phyloP scores from a whole-genome alignment of 2,113 vertebrate species.

The Myxocyprinus asiaticus region DNA sequence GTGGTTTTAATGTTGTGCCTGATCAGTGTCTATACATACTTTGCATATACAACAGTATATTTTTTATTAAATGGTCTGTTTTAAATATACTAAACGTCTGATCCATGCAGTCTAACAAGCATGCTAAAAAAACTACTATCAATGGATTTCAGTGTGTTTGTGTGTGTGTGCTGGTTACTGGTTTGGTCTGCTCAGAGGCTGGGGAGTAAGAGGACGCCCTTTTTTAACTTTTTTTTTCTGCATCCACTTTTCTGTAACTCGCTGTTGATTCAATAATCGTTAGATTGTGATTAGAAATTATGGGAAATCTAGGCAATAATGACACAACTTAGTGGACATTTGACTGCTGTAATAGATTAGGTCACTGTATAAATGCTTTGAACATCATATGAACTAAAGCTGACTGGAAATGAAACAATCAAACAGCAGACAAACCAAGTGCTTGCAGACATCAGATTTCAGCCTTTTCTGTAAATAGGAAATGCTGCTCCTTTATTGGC shows the following conservation, averaged over 20 bases:
- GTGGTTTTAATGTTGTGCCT: too few relatives aligned
- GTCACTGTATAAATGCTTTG: not conserved
- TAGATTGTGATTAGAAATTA: not conserved
- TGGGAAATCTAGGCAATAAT: not conserved
- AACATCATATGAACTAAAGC: not conserved
- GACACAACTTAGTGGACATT: not conserved
- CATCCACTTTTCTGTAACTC: not conserved
- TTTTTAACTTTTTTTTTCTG: too few relatives aligned
- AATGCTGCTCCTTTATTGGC: slow-evolving; percentile 12
- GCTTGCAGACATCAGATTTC: not conserved
- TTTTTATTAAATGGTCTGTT: too few relatives aligned
- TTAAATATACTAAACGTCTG: too few relatives aligned
- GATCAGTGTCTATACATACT: too few relatives aligned
- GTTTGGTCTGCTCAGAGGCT: not conserved
- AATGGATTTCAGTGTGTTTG: not conserved
- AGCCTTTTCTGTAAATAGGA: slow-evolving; percentile 10
- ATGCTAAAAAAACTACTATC: not conserved
- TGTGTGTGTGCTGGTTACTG: not conserved
- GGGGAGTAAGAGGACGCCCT: slow-evolving; percentile 6
- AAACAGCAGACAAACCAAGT: slow-evolving; percentile 13
- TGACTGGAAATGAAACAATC: slow-evolving; percentile 35
- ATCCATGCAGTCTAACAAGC: too few relatives aligned
- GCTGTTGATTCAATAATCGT: not conserved
- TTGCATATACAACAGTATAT: too few relatives aligned
- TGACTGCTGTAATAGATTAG: not conserved